These are phyloP conservation scores for Sarcophaga variegata DNA, from an alignment of 2,888 invertebrate species.

Conservation along the genomic window DNA sequence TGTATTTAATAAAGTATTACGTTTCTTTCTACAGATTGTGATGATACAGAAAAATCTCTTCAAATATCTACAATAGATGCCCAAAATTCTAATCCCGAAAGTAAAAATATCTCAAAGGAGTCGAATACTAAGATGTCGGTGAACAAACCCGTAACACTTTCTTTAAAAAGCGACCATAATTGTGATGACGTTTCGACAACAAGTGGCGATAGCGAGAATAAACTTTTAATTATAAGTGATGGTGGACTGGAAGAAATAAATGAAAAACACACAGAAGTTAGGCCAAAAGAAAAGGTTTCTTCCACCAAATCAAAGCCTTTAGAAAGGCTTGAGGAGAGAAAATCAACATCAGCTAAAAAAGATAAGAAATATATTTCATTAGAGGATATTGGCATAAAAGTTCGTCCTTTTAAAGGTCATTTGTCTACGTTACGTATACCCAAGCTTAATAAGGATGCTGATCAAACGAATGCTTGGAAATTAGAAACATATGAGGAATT, in stretches of 20 bases:
- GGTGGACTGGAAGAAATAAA: neutral
- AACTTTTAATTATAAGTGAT: neutral
- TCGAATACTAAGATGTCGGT: no score
- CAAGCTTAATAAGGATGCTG: slow-evolving; percentile 28
- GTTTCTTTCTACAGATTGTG: no score
- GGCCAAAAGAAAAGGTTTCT: neutral
- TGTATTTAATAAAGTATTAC: no score
- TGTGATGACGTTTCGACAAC: neutral
- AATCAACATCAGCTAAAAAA: neutral
- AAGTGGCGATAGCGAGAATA: neutral
- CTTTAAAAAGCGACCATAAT: neutral
- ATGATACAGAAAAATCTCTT: neutral
- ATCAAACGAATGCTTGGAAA: slow-evolving; percentile 27
- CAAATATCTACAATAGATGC: no score
- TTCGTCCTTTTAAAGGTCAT: slow-evolving; percentile 34
- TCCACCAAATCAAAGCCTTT: neutral
- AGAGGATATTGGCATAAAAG: slow-evolving; percentile 49
- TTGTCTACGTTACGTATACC: slow-evolving; percentile 57
- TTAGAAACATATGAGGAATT: slow-evolving; percentile 29
- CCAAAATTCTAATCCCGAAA: no score
- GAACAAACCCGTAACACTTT: no score
- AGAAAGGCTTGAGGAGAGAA: neutral
- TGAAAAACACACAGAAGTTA: neutral
- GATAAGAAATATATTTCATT: slow-evolving; percentile 29
- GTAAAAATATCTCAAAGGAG: no score